Evolutionary conservation across 1,140 invertebrate species (phyloP).

Genomic region (Hestina assimilis): DNA sequence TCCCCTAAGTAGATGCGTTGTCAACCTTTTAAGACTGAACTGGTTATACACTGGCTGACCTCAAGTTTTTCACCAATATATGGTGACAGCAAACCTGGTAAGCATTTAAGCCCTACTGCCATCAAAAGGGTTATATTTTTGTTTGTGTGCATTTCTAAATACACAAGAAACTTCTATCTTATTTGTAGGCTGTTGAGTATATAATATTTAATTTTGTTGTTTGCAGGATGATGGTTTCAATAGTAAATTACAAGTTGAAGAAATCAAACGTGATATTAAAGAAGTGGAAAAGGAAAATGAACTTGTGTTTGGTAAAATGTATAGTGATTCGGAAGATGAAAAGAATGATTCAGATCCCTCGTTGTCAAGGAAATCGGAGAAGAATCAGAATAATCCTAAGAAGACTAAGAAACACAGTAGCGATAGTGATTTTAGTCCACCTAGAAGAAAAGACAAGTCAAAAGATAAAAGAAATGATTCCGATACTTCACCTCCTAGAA

Average conservation of each 20-base stretch:
- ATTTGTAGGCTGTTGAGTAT: not conserved
- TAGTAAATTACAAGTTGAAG: constrained; percentile 61
- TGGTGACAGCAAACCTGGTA: too few relatives aligned
- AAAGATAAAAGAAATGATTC: constrained; percentile 24
- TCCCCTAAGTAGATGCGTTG: too few relatives aligned
- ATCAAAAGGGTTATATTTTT: too few relatives aligned
- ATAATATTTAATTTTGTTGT: constrained; percentile 1
- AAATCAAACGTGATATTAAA: constrained; percentile 60
- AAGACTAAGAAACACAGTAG: constrained; percentile 37
- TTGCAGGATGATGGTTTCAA: constrained; percentile 76
- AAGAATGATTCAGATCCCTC: constrained; percentile 59
- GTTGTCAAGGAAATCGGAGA: constrained; percentile 39
- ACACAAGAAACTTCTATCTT: too few relatives aligned
- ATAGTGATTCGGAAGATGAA: constrained; percentile 70
- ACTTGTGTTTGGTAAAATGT: constrained; percentile 71
- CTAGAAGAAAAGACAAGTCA: constrained; percentile 16
- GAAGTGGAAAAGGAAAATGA: constrained; percentile 66
- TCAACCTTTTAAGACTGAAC: too few relatives aligned
- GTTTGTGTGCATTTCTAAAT: too few relatives aligned
- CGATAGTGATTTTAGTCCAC: constrained; percentile 53
- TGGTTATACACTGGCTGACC: too few relatives aligned
- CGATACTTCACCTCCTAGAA: constrained; percentile 58
- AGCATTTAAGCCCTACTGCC: too few relatives aligned
- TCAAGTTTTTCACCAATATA: too few relatives aligned
- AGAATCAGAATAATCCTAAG: constrained; percentile 27